These are phyloP conservation scores for Grantiella picta DNA, from an alignment of 2,113 vertebrate genomes.

Conservation along the genomic window DNA sequence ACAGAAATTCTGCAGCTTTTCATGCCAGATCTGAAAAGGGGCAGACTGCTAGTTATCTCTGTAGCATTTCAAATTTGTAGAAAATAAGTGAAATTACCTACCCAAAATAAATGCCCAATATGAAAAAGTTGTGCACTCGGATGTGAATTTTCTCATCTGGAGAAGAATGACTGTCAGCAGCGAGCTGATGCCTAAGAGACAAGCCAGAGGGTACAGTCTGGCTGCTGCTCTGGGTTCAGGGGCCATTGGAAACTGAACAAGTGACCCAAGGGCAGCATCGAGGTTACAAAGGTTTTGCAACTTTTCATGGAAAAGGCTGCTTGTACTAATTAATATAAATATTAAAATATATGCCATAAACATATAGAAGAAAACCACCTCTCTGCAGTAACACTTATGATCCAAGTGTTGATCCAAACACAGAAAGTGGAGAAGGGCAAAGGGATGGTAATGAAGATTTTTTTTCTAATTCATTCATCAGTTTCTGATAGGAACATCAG, in stretches of 20 bases:
- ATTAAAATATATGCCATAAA: background rate
- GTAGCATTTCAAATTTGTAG: background rate
- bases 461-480: background rate
- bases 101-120: background rate
- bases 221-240: background rate
- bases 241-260: background rate
- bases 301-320: background rate
- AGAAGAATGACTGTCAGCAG: background rate
- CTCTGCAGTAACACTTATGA: background rate
- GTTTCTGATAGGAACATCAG: background rate
- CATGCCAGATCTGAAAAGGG: background rate
- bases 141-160: constrained; percentile 19
- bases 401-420: background rate
- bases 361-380: background rate
- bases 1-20: background rate
- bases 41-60: background rate
- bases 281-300: background rate
- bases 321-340: background rate
- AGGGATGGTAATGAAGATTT: background rate
- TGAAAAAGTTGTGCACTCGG: background rate
- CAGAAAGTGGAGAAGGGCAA: background rate
- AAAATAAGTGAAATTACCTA: background rate
- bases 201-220: background rate
- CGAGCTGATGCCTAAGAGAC: background rate
- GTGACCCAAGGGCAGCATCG: background rate